phyloP scores from a whole-genome alignment of 2,797 vertebrate species.

The Sitta carolinensis region DNA sequence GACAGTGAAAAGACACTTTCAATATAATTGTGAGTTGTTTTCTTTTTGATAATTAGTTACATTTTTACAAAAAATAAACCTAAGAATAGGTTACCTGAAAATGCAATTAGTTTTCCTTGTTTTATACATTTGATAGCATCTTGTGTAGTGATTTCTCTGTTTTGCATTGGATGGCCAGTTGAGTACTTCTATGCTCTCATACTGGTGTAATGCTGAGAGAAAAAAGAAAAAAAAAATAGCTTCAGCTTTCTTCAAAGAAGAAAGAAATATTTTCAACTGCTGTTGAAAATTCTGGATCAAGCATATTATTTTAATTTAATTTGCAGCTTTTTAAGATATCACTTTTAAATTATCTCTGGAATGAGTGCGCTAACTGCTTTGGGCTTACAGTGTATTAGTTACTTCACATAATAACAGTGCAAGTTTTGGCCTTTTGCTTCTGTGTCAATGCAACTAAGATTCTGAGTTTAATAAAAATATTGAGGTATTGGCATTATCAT shows the following conservation, averaged over 20 bases:
- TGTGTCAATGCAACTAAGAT: background rate
- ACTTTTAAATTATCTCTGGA: background rate
- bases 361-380: background rate
- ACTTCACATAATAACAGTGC: background rate
- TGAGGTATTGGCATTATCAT: background rate
- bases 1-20: background rate
- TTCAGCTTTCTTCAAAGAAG: background rate
- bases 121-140: background rate
- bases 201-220: background rate
- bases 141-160: background rate
- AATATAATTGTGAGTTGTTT: background rate
- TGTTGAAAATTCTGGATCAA: background rate
- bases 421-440: background rate
- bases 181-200: background rate
- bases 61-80: background rate
- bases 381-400: background rate
- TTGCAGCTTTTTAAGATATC: background rate
- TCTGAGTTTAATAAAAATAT: background rate
- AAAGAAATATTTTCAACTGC: background rate
- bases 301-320: background rate
- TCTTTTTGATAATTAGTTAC: background rate
- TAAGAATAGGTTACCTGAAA: background rate
- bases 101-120: background rate
- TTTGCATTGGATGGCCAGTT: background rate
- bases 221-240: background rate